A percentile compares a stretch with the other conserved stretches of the same genome.
phyloP scores from a whole-genome alignment of 2,797 vertebrate species.

The Spheniscus humboldti region DNA sequence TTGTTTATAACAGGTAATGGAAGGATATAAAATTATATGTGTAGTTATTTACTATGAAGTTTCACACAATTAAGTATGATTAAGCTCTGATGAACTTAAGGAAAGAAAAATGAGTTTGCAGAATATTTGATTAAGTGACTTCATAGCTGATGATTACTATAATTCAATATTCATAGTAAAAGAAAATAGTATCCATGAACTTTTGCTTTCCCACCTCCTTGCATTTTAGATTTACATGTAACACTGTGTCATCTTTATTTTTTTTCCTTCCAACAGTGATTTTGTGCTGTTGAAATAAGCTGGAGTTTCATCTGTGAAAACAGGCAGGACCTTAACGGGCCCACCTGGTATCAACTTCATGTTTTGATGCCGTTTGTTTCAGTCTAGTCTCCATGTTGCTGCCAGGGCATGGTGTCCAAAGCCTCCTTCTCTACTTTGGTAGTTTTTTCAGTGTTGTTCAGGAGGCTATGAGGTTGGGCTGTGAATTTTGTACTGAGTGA shows the following conservation, averaged over 20 bases:
- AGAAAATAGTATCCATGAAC: background rate
- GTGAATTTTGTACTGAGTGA: background rate
- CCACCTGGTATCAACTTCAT: background rate
- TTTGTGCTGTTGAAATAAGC: background rate
- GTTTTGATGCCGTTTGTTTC: background rate
- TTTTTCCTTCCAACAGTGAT: background rate
- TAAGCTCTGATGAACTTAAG: background rate
- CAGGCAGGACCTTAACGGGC: background rate
- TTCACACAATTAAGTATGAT: background rate
- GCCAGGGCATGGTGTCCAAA: background rate
- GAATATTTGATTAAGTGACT: background rate
- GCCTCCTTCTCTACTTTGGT: background rate
- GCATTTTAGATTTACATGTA: background rate
- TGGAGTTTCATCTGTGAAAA: background rate
- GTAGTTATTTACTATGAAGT: background rate
- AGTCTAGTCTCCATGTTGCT: background rate
- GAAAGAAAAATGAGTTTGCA: conserved; percentile 8
- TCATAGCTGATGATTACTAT: background rate
- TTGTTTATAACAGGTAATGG: background rate
- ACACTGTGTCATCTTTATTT: background rate
- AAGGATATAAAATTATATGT: background rate
- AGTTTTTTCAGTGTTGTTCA: background rate
- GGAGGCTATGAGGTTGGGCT: background rate
- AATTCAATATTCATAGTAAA: background rate
- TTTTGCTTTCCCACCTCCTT: background rate